Conservation (phyloP, 2,797 vertebrate species). For the Macrochelys suwanniensis region DNA sequence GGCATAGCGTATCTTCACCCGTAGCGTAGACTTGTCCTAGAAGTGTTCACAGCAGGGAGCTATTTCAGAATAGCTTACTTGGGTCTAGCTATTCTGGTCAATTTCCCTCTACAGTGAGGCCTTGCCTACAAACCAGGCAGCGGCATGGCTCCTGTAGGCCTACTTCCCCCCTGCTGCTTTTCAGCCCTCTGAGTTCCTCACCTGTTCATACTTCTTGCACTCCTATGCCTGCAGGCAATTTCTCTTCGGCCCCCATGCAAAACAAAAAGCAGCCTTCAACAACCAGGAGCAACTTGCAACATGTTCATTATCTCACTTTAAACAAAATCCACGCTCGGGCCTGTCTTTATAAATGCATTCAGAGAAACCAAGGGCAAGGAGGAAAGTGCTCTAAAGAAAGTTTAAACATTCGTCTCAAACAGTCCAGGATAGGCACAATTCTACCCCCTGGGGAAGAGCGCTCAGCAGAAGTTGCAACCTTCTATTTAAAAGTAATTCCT, state of each 20-base stretch:
- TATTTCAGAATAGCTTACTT: neutral
- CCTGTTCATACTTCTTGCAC: too few relatives aligned
- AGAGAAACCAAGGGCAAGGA: neutral
- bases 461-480: neutral
- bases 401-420: neutral
- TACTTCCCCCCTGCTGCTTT: too few relatives aligned
- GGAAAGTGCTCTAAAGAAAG: neutral
- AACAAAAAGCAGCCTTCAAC: neutral
- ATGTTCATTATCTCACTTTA: neutral
- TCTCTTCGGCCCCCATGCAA: fast-evolving
- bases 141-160: neutral
- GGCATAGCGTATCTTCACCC: too few relatives aligned
- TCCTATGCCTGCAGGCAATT: neutral
- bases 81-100: neutral
- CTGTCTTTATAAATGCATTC: neutral
- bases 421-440: neutral
- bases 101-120: neutral
- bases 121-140: too few relatives aligned
- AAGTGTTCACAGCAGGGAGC: neutral
- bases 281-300: neutral
- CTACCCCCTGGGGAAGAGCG: fast-evolving
- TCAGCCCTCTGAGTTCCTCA: neutral
- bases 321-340: neutral
- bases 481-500: slow-evolving; percentile 43
- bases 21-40: too few relatives aligned